These are phyloP conservation scores for Macropis europaea DNA, from an alignment of 2,888 invertebrate genomes.

Conservation along the genomic window DNA sequence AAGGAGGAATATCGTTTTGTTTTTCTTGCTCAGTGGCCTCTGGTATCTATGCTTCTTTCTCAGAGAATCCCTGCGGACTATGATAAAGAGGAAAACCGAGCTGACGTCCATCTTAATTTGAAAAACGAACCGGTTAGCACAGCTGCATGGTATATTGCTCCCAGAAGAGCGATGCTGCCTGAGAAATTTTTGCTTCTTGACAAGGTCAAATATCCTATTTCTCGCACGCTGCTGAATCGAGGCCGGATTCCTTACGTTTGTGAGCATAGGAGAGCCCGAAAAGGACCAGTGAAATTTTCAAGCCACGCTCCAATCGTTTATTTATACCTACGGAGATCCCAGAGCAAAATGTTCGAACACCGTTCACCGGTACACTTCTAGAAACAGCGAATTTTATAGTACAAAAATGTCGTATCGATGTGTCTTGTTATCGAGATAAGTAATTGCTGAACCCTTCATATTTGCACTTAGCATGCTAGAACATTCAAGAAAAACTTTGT, in stretches of 20 bases:
- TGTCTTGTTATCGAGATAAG: no score
- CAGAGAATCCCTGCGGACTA: slow-evolving; percentile 4
- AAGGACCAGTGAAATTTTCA: neutral
- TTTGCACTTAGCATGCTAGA: no score
- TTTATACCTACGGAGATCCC: neutral
- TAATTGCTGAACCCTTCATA: no score
- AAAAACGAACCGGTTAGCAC: slow-evolving; percentile 25
- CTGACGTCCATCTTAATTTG: slow-evolving; percentile 10
- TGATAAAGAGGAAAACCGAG: slow-evolving; percentile 19
- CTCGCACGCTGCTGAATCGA: neutral
- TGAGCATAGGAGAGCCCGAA: neutral
- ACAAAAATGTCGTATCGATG: no score
- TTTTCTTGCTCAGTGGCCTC: neutral
- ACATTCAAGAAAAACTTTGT: no score
- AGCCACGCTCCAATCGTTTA: neutral
- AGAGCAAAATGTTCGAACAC: neutral
- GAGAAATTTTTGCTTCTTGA: slow-evolving; percentile 13
- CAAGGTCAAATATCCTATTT: slow-evolving; percentile 11
- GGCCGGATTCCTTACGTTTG: no score
- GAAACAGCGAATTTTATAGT: no score
- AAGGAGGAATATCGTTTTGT: neutral
- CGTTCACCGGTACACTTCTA: no score
- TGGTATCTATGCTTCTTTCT: neutral
- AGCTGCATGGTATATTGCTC: slow-evolving; percentile 23
- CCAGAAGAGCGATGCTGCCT: slow-evolving; percentile 9